Percentiles rank a stretch among this genome's conserved stretches.
These are phyloP conservation scores for Siniperca chuatsi DNA, from an alignment of 2,113 vertebrate species.

Conservation along the genomic window DNA sequence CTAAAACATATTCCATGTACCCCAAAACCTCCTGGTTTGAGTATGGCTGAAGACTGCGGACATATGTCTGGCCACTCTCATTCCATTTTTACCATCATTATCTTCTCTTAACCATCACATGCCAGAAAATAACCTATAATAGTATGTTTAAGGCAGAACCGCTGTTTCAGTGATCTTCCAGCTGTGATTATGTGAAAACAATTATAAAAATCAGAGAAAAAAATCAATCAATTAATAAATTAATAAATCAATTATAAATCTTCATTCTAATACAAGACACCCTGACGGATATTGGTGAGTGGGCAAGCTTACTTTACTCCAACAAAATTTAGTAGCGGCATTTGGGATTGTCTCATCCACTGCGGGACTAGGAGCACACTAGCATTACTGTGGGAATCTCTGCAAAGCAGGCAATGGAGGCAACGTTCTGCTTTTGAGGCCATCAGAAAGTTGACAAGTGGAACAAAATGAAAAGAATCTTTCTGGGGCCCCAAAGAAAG, in stretches of 20 bases:
- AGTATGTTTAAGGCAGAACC: neutral
- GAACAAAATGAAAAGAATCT: neutral
- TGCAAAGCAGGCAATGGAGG: neutral
- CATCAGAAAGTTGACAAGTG: neutral
- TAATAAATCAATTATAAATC: neutral
- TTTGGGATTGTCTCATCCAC: neutral
- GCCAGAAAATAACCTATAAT: neutral
- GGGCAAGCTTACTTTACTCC: neutral
- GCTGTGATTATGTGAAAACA: neutral
- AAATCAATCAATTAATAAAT: too few species aligned
- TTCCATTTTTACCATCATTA: neutral
- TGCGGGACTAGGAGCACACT: neutral
- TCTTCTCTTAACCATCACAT: neutral
- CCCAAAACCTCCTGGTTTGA: neutral
- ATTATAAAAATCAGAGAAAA: neutral
- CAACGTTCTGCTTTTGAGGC: neutral
- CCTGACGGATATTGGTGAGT: neutral
- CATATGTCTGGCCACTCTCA: neutral
- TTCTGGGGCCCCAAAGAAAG: constrained; percentile 29
- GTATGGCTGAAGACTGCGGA: neutral
- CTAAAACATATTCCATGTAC: neutral
- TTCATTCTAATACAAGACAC: neutral
- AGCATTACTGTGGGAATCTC: neutral
- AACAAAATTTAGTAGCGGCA: neutral
- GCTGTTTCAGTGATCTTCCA: neutral